Percentiles rank a stretch among this genome's conserved stretches.
Evolutionary conservation across 1,140 invertebrate species (phyloP).

Genomic region (Zaprionus camerounensis): DNA sequence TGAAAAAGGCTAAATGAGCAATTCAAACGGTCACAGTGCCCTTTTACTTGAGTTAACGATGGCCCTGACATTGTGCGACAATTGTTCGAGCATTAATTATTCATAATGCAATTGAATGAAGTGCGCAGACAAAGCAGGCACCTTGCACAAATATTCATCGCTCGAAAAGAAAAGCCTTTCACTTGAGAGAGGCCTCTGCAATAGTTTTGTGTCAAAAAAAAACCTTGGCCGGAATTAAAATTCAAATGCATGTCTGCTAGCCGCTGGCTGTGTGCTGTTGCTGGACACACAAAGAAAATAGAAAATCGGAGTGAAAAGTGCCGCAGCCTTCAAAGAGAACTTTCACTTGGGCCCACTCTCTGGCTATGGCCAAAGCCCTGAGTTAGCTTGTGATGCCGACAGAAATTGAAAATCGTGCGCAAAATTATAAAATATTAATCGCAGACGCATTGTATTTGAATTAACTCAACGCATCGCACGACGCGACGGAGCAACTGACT

Average conservation of each 20-base stretch:
- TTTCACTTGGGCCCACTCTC: slow-evolving; percentile 42
- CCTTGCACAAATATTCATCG: slow-evolving; percentile 60
- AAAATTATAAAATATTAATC: slow-evolving; percentile 78
- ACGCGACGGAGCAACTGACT: neutral
- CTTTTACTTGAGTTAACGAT: slow-evolving; percentile 69
- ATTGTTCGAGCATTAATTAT: slow-evolving; percentile 66
- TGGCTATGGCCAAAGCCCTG: neutral
- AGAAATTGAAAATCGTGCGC: slow-evolving; percentile 71
- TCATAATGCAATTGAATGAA: slow-evolving; percentile 65
- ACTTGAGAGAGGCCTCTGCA: slow-evolving; percentile 17
- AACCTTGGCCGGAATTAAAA: slow-evolving; percentile 56
- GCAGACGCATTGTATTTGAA: slow-evolving; percentile 58
- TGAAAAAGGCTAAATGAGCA: neutral
- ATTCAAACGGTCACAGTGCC: slow-evolving; percentile 3
- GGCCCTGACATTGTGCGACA: slow-evolving; percentile 52
- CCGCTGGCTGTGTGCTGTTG: slow-evolving; percentile 37
- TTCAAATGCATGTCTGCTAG: slow-evolving; percentile 73
- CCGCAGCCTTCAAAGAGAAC: neutral
- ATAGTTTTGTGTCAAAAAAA: slow-evolving; percentile 34
- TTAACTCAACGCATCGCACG: slow-evolving; percentile 31
- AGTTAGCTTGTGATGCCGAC: slow-evolving; percentile 1
- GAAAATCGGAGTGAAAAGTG: slow-evolving; percentile 6
- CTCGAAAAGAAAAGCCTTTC: slow-evolving; percentile 51
- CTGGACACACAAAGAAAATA: slow-evolving; percentile 34
- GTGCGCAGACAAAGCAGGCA: slow-evolving; percentile 40